phyloP scores from a whole-genome alignment of 2,113 vertebrate species.

The Rhynchopsitta pachyrhyncha region DNA sequence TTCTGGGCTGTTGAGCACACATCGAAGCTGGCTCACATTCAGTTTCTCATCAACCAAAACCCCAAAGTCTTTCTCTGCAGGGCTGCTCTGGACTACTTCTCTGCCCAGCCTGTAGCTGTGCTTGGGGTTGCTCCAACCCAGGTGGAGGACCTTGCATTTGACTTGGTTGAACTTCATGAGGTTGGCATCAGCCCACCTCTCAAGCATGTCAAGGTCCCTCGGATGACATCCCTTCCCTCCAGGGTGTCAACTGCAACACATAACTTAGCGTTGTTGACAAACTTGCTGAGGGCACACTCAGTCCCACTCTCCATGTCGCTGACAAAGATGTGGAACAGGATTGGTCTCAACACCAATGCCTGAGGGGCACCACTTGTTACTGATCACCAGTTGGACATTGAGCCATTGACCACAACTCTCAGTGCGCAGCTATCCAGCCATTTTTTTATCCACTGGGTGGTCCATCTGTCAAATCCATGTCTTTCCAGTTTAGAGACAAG shows the following conservation, averaged over 20 bases:
- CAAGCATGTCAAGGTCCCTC: not conserved
- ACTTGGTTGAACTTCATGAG: not conserved
- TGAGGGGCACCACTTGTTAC: not conserved
- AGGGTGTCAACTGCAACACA: not conserved
- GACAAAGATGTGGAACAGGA: not conserved
- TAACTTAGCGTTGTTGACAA: not conserved
- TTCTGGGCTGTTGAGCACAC: not conserved
- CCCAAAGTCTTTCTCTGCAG: not conserved
- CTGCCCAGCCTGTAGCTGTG: not conserved
- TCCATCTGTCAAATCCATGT: not conserved
- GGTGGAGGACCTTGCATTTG: not conserved
- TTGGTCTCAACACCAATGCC: not conserved
- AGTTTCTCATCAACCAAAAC: not conserved
- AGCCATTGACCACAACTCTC: not conserved
- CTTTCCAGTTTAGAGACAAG: not conserved
- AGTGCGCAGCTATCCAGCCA: not conserved
- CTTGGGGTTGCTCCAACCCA: not conserved
- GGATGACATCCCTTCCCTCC: not conserved
- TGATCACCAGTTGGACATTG: not conserved
- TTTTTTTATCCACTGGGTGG: not conserved
- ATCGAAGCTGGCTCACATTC: rapidly evolving
- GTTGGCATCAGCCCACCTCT: not conserved
- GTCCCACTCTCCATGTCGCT: not conserved
- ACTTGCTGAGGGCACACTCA: not conserved
- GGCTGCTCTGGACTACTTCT: not conserved